Conservation (phyloP, 2,888 invertebrate species). For the Cecidostiba fungosa region DNA sequence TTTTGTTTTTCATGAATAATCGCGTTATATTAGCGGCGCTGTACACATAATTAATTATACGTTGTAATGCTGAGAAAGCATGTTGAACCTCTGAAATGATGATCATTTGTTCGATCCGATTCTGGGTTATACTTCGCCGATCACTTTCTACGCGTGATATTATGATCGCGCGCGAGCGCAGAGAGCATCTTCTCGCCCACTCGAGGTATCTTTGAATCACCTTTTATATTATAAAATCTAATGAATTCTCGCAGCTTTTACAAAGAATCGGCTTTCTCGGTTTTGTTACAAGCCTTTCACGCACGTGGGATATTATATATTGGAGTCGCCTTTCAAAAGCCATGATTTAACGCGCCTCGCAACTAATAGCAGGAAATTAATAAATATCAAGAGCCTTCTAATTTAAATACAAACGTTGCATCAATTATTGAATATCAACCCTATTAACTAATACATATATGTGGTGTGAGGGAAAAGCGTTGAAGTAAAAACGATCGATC, state of each 20-base stretch:
- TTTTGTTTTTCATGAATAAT: slow-evolving; percentile 4
- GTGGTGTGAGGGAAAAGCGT: not conserved
- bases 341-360: slow-evolving; percentile 18
- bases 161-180: slow-evolving; percentile 26
- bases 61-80: slow-evolving; percentile 35
- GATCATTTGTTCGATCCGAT: slow-evolving; percentile 53
- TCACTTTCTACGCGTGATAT: slow-evolving; percentile 54
- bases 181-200: slow-evolving; percentile 53
- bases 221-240: slow-evolving; percentile 56
- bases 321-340: slow-evolving; percentile 25
- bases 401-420: not conserved
- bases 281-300: slow-evolving; percentile 45
- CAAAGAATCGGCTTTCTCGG: slow-evolving; percentile 26
- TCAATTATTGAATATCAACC: not conserved
- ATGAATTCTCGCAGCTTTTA: slow-evolving; percentile 37
- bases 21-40: slow-evolving; percentile 30
- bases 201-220: slow-evolving; percentile 32
- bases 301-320: slow-evolving; percentile 21
- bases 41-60: slow-evolving; percentile 47
- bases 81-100: slow-evolving; percentile 34
- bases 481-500: not conserved
- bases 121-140: slow-evolving; percentile 45
- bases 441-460: not conserved
- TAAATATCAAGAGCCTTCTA: not conserved
- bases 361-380: slow-evolving; percentile 20